Evolutionary conservation across 2,888 invertebrate species (phyloP).

Genomic region (Sycophila texana): DNA sequence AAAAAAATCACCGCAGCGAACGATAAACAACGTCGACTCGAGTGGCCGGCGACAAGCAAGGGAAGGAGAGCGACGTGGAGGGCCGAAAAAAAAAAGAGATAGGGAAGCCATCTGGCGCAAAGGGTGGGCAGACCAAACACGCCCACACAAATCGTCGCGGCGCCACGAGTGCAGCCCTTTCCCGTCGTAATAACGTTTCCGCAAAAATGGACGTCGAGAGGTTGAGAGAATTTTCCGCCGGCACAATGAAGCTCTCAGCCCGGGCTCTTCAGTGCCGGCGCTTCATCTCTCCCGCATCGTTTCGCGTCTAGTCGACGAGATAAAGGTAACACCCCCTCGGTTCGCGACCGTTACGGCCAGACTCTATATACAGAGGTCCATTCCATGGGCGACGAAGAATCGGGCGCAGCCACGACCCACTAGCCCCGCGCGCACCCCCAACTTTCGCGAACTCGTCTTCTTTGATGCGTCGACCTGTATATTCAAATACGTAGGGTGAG

Average conservation of each 20-base stretch:
- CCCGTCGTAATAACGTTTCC: constrained; percentile 33
- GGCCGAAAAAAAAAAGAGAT: not conserved
- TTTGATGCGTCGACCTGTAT: too few species aligned
- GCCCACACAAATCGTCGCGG: not conserved
- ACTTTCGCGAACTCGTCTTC: too few species aligned
- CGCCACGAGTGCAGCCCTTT: constrained; percentile 21
- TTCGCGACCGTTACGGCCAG: constrained; percentile 22
- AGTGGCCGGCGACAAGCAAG: too few species aligned
- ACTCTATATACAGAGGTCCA: constrained; percentile 1
- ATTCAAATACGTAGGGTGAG: too few species aligned
- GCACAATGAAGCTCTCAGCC: constrained; percentile 48
- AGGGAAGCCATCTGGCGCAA: not conserved
- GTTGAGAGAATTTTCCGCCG: constrained; percentile 48
- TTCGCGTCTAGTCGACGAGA: constrained; percentile 44
- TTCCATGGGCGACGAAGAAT: too few species aligned
- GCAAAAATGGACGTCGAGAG: constrained; percentile 51
- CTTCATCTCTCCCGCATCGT: constrained; percentile 33
- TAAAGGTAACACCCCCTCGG: constrained; percentile 44
- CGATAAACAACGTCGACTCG: too few species aligned
- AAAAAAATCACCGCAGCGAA: too few species aligned
- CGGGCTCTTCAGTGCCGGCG: not conserved
- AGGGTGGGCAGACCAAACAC: not conserved
- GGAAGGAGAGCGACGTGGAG: too few species aligned
- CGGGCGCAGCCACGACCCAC: too few species aligned
- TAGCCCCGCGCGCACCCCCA: too few species aligned